A percentile compares a stretch with the other conserved stretches of the same genome.
Conservation (phyloP, 2,797 vertebrate species). For the Trachurus trachurus region DNA sequence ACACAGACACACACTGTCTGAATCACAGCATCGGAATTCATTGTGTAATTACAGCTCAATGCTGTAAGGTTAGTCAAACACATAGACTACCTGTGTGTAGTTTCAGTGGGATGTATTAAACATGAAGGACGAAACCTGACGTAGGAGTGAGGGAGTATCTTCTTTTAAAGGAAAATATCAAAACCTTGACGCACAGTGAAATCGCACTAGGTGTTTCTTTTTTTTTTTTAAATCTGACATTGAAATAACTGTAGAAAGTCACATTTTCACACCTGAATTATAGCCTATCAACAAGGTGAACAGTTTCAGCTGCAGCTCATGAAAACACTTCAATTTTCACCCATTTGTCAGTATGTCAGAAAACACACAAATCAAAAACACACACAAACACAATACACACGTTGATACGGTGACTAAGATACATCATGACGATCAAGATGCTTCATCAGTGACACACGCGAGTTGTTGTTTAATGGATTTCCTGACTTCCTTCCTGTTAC, state of each 20-base stretch:
- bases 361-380: not conserved
- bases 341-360: not conserved
- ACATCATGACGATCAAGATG: not conserved
- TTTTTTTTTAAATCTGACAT: not conserved
- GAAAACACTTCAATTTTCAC: not conserved
- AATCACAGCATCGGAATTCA: constrained; percentile 29
- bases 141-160: no score
- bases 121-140: not conserved
- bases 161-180: no score
- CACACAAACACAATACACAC: not conserved
- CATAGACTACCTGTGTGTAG: no score
- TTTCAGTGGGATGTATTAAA: not conserved
- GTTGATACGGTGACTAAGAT: not conserved
- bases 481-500: no score
- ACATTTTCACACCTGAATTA: not conserved
- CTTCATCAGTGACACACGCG: no score
- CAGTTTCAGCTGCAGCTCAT: not conserved
- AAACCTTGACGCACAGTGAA: not conserved
- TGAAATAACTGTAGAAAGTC: not conserved
- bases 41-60: not conserved
- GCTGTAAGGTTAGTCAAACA: not conserved
- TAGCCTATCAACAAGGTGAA: not conserved
- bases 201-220: not conserved
- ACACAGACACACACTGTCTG: constrained; percentile 10
- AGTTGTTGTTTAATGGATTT: no score